Evolutionary conservation across 2,888 invertebrate genomes (phyloP), one percentile per base, ranked within the genome.

Genomic region (Hypena proboscidalis): DNA sequence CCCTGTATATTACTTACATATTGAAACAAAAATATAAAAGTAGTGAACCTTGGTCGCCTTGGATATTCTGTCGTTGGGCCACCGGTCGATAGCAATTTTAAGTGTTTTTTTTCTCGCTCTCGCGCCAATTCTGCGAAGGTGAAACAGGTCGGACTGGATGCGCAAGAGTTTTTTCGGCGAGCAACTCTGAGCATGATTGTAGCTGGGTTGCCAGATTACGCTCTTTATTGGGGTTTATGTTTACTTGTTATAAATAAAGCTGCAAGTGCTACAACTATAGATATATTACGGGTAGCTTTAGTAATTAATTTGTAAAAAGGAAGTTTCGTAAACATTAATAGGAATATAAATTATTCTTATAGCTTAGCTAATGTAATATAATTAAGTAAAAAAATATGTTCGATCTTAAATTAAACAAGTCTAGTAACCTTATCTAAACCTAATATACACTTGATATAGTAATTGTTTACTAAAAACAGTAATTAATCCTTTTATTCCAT

Each of bases 11-110:
- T 64, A 60, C 30, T 4, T 40, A 42, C 40, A 50, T 56, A 44
- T 41, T 56, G 47, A 41, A 65, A 67, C 58, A 49, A 67, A 69
- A 73, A 71, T 70, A 67, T 62, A 68, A 76, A 80, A 85, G 78
- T 83, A 72, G 87, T 74, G 74, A 82, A 68, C 89, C 88, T 88
- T 89, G 88, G 86, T 83, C n/a, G n/a, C n/a, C n/a, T n/a, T n/a
- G n/a, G 82, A 83, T 86, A 85, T 85, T 83, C 77, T 50, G 42
- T 57, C 47, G 66, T 70, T 67, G 67, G 63, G 48, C 60, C 63
- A 57, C 64, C 69, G 63, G 70, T 73, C 83, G 80, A 82, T 79
- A 79, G 83, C 82, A 80, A 84, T 83, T 84, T 75, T 19, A 45
- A 34, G 75, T 76, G 80, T 83, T 53, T 85, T 88, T 85, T 80